Evolutionary conservation across 2,888 invertebrate species (phyloP), one percentile per base, ranked within the genome.

Genomic region (Eustalomyia histrio): DNA sequence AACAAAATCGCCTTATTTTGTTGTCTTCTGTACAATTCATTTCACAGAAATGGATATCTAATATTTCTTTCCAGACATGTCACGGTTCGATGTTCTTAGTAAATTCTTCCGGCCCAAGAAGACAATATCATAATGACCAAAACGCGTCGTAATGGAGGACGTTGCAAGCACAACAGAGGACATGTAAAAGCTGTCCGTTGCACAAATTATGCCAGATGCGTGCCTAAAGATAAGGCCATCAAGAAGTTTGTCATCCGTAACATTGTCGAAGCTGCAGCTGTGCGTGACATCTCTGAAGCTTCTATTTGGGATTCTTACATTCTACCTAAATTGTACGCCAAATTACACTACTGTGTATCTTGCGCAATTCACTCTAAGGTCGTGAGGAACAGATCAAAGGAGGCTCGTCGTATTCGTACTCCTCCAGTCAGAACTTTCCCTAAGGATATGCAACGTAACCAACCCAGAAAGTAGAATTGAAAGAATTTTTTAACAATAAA

Each of bases 301-400:
- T 97, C 97, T 87, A 98, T 98, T 39, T 99, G 99, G 91, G 92
- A 94, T 83, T 93, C 95, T 85, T 99, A 99, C 92, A 96, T 97
- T 89, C 94, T 99, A 83, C 99, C 99, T 16, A 99, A 99, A 92
- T 92, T 99, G 88, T 99, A 99, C 90, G 99, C 99, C 24, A 99
- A 99, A 92, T 93, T 99, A 86, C 98, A 99, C 91, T 99, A 99
- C 92, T 99, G 99, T 90, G 99, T 99, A 35, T 99, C 98, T 5
- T 99, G 99, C 91, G 99, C 99, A 78, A 99, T 99, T 91, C 99
- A 99, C 95, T 98, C 98, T 86, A 99, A 99, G 92, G 99, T 99
- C 71, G 99, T 99, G 80, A 95, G 99, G 84, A 99, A 99, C 92
- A 95, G 99, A 90, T 99, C 99, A 24, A 97, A 97, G 92, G 97